Evolutionary conservation across 2,888 invertebrate genomes (phyloP), one percentile per base, ranked within the genome.

Genomic region (Pollenia angustigena): DNA sequence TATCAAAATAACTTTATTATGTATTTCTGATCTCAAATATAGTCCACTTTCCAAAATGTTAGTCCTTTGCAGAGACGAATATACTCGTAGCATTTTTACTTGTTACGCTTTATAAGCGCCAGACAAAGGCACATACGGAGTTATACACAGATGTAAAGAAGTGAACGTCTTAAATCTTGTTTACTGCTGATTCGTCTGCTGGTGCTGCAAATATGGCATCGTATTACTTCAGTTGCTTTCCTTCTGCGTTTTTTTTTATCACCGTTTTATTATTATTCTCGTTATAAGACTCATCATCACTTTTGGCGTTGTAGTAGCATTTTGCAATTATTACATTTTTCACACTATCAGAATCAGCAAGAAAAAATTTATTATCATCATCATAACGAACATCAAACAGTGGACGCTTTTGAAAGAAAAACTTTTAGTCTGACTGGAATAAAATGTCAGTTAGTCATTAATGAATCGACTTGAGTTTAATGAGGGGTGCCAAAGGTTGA

Each of bases 241-340:
- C 48, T 50, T 58, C 8, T 18, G 42, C 10, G 12, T 69, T 80
- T 72, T 48, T 48, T 79, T 16, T 56, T 14, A 46, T 44, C 14
- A 32, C 32, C 32, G 32, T 32, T 32, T 84, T 12, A 46, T 78
- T 60, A 40, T 58, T 16, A 72, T 52, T 48, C 54, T 58, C 16
- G 12, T 56, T 50, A 48, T 46, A 48, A 58, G 40, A 32, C 50
- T 62, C 62, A 62, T 44, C 50, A 44, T 18, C 16, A 42, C 9
- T 75, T n/a, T 11, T 75, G 60, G 23, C 14, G 3, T 66, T 40
- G 11, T 6, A 14, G n/a, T 16, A 11, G 46, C 50, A 8, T 56
- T 32, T 56, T 18, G n/a, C 50, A 75, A 69, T 58, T 60, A 44
- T 46, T 68, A 60, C 58, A 42, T 66, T 62, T 72, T 64, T 74